Conservation (phyloP, 2,113 vertebrate genomes). For the Pseudopodoces humilis region DNA sequence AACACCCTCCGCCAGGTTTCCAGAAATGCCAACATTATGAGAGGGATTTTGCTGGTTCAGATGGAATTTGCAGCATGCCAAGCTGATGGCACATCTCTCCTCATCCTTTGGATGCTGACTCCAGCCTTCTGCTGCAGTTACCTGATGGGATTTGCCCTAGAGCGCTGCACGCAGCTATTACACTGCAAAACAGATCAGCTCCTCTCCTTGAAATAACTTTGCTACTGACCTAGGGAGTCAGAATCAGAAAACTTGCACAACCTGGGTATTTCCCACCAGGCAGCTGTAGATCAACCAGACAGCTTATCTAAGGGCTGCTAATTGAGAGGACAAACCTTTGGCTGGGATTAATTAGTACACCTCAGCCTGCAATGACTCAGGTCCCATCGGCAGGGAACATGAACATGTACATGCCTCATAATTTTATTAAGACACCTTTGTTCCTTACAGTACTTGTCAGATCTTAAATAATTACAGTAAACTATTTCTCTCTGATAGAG, state of each 20-base stretch:
- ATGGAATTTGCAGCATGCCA: not conserved
- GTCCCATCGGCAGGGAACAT: not conserved
- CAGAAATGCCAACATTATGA: not conserved
- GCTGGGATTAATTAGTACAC: slow-evolving; percentile 5
- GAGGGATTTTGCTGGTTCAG: not conserved
- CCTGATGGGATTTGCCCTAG: not conserved
- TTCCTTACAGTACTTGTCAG: not conserved
- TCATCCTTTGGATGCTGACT: not conserved
- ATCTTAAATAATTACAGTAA: not conserved
- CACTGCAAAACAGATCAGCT: not conserved
- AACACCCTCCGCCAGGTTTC: accelerated
- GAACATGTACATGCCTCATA: not conserved
- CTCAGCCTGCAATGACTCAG: not conserved
- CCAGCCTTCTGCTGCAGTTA: not conserved
- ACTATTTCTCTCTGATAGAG: not conserved
- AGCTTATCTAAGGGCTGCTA: not conserved
- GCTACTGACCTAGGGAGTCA: not conserved
- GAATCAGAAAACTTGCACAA: not conserved
- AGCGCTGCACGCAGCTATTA: not conserved
- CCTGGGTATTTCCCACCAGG: not conserved
- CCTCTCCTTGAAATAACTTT: slow-evolving; percentile 28
- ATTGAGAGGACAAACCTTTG: not conserved
- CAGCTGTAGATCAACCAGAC: not conserved
- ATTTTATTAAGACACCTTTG: not conserved
- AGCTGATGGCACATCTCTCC: not conserved